Base-by-base conservation (phyloP, 2,888 invertebrate species). In the Oscheius sp. region DNA sequence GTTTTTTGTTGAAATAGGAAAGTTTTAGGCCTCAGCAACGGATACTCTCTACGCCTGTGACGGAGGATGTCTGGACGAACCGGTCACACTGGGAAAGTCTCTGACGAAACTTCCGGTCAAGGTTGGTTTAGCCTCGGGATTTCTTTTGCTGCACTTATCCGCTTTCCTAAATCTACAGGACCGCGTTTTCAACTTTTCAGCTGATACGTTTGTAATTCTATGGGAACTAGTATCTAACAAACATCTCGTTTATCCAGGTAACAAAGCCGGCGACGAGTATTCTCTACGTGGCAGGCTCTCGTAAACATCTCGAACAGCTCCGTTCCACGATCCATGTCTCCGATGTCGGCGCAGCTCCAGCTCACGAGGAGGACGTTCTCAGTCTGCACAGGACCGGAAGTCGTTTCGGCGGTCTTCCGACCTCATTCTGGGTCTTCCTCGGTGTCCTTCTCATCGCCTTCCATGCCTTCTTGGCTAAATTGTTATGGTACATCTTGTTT, bases 391-490 rank as follows among this genome's bases (percentile, higher is more conserved):
- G 77, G 11, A 53, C 72, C 89, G 96, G 96, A 0, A 94, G 95
- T 90, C 93, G 94, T 83, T 92, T 95, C 82, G 95, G 95, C 50
- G 96, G 96, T 0, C 91, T 96, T 77, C 96, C 96, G 58, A 94
- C 94, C 0, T 91, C 95, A 62, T 96, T 96, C 90, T 96, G 96
- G 96, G 93, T 95, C 62, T 93, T 94, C 77, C 93, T 96, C 82
- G 93, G 94, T 89, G 93, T 94, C 89, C 92, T 96, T 80, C 94
- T 96, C 85, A 92, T 95, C 76, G 92, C 95, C 85, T 96, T 96
- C 91, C 96, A 96, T 91, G 91, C 96, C 86, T 96, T 96, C 91
- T 92, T 96, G 42, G 94, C 94, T 91, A 95, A 95, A 90, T 92
- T 96, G 84, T 94, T 96, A 81, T 94, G 94, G 91, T 94, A 94